Base-by-base conservation (phyloP, 2,113 vertebrate genomes). In the Sinocyclocheilus maitianheensis region DNA sequence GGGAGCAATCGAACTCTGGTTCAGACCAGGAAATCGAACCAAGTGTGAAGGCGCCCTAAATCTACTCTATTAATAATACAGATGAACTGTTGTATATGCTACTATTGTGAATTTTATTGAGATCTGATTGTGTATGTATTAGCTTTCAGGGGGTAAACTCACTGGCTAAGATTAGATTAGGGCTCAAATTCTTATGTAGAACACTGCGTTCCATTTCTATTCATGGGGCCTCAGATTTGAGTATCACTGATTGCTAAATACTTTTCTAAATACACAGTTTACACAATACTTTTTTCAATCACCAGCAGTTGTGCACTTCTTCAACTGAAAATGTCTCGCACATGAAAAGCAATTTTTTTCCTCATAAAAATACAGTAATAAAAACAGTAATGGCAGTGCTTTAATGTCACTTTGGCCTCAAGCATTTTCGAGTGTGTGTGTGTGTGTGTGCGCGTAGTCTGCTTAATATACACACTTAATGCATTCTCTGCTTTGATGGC, bases 341-440 rank as follows among this genome's bases (percentile, higher is more conserved):
- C 62, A 60, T 55, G 51, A 63, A 77, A 76, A 48, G 74, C 26
- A 22, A 30, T 37, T 83, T 55, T 43, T 48, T 67, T 37, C 53
- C 62, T 72, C 65, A 83, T 72, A 55, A 53, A 83, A 58, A 71
- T 55, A 83, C 81, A 72, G 81, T 83, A 83, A 83, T 72, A 55
- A 46, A 80, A 83, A 83, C 48, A 83, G 46, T 83, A 83, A 83
- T 83, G 65, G 81, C 81, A 71, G 46, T 71, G 81, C 63, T 83
- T 83, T 55, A 72, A 71, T 71, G 65, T 71, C 26, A 18, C 65
- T 69, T 30, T 34, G 26, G 11, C 26, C 43, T 51, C 26, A 83
- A 75, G 40, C 71, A 13, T 71, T 22, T 87, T n/a, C n/a, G 22
- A 71, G n/a, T 79, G 48, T 4, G 51, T 72, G 74, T 48, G 11